Percentiles rank a stretch among this genome's conserved stretches.
Conservation (phyloP, 2,797 vertebrate species). For the Falco columbarius region DNA sequence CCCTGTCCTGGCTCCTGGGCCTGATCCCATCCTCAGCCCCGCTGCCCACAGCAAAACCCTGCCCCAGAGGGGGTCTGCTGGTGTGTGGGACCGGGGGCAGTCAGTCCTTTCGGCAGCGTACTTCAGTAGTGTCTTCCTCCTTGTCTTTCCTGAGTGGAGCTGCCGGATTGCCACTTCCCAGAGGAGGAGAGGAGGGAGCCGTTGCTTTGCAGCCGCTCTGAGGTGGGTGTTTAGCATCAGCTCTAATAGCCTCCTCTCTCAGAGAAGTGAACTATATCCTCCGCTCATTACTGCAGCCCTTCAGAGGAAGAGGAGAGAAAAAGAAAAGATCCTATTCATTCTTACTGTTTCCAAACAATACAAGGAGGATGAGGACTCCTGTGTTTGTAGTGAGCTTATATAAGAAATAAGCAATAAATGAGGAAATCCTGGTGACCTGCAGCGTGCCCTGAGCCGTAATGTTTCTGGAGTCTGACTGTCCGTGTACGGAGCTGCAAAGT, state of each 20-base stretch:
- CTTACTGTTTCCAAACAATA: slow-evolving; percentile 56
- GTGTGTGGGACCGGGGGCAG: rapidly evolving
- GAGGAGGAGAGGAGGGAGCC: slow-evolving; percentile 45
- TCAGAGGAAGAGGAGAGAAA: slow-evolving; percentile 43
- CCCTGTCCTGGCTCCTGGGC: rapidly evolving
- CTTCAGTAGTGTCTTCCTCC: neutral
- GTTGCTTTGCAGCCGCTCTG: slow-evolving; percentile 33
- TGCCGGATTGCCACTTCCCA: neutral
- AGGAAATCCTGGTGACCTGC: slow-evolving; percentile 62
- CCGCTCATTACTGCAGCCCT: slow-evolving; percentile 52
- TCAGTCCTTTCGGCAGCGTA: rapidly evolving
- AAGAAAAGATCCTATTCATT: slow-evolving; percentile 46
- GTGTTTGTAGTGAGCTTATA: slow-evolving; percentile 50
- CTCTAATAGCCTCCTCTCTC: slow-evolving; percentile 66
- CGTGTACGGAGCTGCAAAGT: neutral
- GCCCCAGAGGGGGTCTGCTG: neutral
- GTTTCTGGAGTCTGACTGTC: slow-evolving; percentile 44
- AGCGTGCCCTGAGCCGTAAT: neutral
- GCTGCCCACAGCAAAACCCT: neutral
- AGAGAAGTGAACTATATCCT: slow-evolving; percentile 56
- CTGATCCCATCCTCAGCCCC: neutral
- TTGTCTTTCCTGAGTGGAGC: neutral
- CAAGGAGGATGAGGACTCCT: slow-evolving; percentile 45
- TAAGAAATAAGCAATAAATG: slow-evolving; percentile 54
- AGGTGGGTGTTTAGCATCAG: slow-evolving; percentile 62